Evolutionary conservation across 2,888 invertebrate genomes (phyloP), one percentile per base, ranked within the genome.

Genomic region (Sthenelais limicola): DNA sequence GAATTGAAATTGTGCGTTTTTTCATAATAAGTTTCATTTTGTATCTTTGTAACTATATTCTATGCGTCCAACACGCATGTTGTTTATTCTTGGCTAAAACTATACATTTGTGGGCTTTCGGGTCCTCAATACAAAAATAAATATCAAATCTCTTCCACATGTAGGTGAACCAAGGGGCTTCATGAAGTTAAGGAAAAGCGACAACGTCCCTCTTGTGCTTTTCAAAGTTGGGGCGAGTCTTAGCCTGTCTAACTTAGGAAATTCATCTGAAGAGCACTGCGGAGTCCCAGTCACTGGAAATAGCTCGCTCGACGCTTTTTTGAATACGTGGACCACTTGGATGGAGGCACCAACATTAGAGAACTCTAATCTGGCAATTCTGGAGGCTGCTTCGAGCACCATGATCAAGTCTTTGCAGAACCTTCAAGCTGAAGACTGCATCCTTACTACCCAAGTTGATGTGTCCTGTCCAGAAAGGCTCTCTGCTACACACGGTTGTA

Each of bases 81-180:
- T n/a, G n/a, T n/a, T n/a, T n/a, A n/a, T n/a, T n/a, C n/a, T n/a
- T n/a, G n/a, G n/a, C n/a, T n/a, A n/a, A n/a, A n/a, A n/a, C n/a
- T n/a, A n/a, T n/a, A n/a, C n/a, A n/a, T n/a, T n/a, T n/a, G n/a
- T n/a, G n/a, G n/a, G n/a, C n/a, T n/a, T n/a, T n/a, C n/a, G n/a
- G n/a, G 18, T 9, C 12, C 9, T 43, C 12, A 9, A 51, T 51
- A 51, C 52, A 18, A 51, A 7, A n/a, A n/a, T 9, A 51, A 9
- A 12, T 9, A 18, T 9, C 9, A 9, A 51, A 51, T 15, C 18
- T 56, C 62, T 58, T 26, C 18, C 30, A 7, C 51, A 71, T 70
- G 49, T 69, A 79, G 80, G 76, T 3, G 66, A 76, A 54, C 76
- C 79, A 47, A 73, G 80, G 73, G 80, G 80, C 7, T 80, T 71